Percentiles rank a stretch among this genome's conserved stretches.
Conservation (phyloP, 2,888 invertebrate genomes). For the Watsonalla cultraria region DNA sequence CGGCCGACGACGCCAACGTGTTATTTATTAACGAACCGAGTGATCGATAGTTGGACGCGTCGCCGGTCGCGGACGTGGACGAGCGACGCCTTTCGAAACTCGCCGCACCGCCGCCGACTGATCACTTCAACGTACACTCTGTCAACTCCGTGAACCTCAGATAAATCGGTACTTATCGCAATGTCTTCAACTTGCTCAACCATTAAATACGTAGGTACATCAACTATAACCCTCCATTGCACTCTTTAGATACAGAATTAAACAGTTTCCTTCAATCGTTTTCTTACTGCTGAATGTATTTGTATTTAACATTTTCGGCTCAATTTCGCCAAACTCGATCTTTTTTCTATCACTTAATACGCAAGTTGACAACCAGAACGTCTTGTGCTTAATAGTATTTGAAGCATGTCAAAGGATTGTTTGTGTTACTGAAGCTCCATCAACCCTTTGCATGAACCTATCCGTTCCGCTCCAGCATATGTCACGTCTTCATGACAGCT, state of each 20-base stretch:
- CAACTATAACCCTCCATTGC: conserved; percentile 4
- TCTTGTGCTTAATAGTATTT: conserved; percentile 41
- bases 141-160: conserved; percentile 40
- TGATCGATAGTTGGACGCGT: conserved; percentile 78
- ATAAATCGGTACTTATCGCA: conserved; percentile 44
- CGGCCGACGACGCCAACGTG: conserved; percentile 73
- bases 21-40: conserved; percentile 79
- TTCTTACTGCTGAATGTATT: no score
- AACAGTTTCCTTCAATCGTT: no score
- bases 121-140: conserved; percentile 36
- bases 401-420: conserved; percentile 65
- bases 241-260: no score
- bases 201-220: conserved; percentile 36
- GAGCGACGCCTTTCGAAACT: conserved; percentile 70
- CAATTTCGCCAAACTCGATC: no score
- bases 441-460: conserved; percentile 66
- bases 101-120: conserved; percentile 43
- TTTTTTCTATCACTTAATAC: conserved; percentile 4
- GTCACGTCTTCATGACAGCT: conserved; percentile 74
- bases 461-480: conserved; percentile 72
- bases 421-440: conserved; percentile 57
- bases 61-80: conserved; percentile 69
- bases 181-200: conserved; percentile 45
- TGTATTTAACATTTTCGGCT: no score
- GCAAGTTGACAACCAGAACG: conserved; percentile 42